Conservation (phyloP, 1,140 invertebrate genomes). For the Arion vulgaris region DNA sequence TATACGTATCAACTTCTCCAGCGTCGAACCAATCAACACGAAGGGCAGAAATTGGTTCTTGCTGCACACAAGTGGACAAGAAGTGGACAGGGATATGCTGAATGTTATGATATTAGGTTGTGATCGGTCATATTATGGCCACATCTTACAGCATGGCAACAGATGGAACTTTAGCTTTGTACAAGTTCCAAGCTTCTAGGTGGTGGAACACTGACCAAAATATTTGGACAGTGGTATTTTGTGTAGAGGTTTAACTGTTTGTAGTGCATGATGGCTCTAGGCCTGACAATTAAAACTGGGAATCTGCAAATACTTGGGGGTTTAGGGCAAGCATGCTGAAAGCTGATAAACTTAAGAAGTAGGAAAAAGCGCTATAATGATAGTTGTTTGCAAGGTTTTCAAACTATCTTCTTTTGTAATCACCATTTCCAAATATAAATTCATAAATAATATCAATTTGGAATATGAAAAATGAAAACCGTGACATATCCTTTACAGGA, state of each 20-base stretch:
- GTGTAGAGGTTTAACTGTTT: too few relatives aligned
- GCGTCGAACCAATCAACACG: constrained; percentile 43
- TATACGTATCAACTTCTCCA: constrained; percentile 55
- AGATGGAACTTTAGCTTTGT: not conserved
- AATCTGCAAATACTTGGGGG: too few relatives aligned
- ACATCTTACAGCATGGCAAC: not conserved
- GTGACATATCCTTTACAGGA: too few relatives aligned
- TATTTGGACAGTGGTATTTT: not conserved
- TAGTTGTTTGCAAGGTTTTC: too few relatives aligned
- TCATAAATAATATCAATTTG: too few relatives aligned
- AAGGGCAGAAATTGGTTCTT: constrained; percentile 49
- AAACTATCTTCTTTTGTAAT: too few relatives aligned
- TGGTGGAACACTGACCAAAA: not conserved
- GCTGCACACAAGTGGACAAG: constrained; percentile 49
- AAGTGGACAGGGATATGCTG: constrained; percentile 47
- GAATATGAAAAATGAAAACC: too few relatives aligned
- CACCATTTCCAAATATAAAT: too few relatives aligned
- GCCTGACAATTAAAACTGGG: too few relatives aligned
- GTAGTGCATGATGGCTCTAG: not conserved
- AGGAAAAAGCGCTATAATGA: too few relatives aligned
- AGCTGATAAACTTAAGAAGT: too few relatives aligned
- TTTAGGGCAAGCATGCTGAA: too few relatives aligned
- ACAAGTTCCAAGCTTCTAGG: not conserved
- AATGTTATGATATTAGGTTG: constrained; percentile 58
- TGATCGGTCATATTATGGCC: constrained; percentile 14